These are phyloP conservation scores for Encarsia formosa DNA, from an alignment of 2,888 invertebrate species.

Conservation along the genomic window DNA sequence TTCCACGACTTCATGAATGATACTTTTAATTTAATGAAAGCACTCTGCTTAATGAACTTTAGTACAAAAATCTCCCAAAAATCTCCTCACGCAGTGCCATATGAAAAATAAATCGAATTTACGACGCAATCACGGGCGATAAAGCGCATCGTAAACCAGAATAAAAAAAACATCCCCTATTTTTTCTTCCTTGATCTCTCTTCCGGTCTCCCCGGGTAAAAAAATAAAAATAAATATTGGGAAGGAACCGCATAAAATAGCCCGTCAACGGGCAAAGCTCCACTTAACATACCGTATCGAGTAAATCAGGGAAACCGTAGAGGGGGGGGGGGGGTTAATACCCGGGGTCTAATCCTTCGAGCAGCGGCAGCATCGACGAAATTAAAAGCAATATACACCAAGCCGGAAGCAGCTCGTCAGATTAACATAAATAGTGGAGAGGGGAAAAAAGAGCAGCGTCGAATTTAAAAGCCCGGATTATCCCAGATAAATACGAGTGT, in stretches of 20 bases:
- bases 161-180: no score
- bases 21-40: no score
- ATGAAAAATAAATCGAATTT: no score
- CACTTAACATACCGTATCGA: conserved; percentile 6
- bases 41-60: no score
- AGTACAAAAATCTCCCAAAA: no score
- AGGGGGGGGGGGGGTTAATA: neutral
- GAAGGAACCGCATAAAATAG: neutral
- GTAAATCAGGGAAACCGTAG: neutral
- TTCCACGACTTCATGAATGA: no score
- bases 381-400: conserved; percentile 10
- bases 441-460: no score
- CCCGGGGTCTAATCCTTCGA: conserved; percentile 17
- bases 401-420: neutral
- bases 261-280: neutral
- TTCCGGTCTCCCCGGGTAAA: no score
- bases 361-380: conserved; percentile 1
- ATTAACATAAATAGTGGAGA: conserved; percentile 11
- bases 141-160: no score
- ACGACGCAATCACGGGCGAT: no score
- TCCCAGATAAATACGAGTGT: conserved; percentile 14
- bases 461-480: conserved; percentile 16
- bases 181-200: no score
- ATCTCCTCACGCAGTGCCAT: no score
- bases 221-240: neutral